Conservation (phyloP, 2,888 invertebrate genomes). For the Pammene aurita region DNA sequence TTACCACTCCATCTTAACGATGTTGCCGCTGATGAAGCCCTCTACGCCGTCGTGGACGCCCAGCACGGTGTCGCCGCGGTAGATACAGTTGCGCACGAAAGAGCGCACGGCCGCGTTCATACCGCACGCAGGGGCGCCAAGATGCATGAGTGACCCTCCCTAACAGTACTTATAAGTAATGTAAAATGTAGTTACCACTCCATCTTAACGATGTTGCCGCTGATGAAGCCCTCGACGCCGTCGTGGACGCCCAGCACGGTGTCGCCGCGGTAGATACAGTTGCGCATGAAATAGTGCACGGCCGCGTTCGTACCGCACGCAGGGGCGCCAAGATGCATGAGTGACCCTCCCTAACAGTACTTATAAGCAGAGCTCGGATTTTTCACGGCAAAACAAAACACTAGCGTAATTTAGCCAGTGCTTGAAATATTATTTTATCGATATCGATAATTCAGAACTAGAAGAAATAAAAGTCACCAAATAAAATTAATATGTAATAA, state of each 20-base stretch:
- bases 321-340: constrained; percentile 99
- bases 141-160: constrained; percentile 92
- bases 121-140: constrained; percentile 99
- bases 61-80: constrained; percentile 95
- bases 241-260: constrained; percentile 97
- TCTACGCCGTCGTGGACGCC: constrained; percentile 98
- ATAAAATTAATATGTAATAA: too few relatives aligned
- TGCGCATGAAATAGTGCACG: constrained; percentile 97
- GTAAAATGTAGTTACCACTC: constrained; percentile 75
- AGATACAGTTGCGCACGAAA: constrained; percentile 97
- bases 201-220: constrained; percentile 92
- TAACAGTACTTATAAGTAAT: background rate
- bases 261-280: constrained; percentile 97
- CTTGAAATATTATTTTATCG: too few relatives aligned
- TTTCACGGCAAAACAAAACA: too few relatives aligned
- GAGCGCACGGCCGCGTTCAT: constrained; percentile 99
- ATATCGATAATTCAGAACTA: too few relatives aligned
- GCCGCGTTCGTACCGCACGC: constrained; percentile 99
- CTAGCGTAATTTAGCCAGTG: too few relatives aligned
- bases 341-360: constrained; percentile 91
- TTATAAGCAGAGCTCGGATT: too few relatives aligned
- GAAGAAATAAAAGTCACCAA: too few relatives aligned
- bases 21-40: constrained; percentile 95
- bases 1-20: constrained; percentile 88
- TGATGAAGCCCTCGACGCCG: constrained; percentile 96